These are phyloP conservation scores for Onchidella celtica DNA, from an alignment of 2,888 invertebrate genomes.

Conservation along the genomic window DNA sequence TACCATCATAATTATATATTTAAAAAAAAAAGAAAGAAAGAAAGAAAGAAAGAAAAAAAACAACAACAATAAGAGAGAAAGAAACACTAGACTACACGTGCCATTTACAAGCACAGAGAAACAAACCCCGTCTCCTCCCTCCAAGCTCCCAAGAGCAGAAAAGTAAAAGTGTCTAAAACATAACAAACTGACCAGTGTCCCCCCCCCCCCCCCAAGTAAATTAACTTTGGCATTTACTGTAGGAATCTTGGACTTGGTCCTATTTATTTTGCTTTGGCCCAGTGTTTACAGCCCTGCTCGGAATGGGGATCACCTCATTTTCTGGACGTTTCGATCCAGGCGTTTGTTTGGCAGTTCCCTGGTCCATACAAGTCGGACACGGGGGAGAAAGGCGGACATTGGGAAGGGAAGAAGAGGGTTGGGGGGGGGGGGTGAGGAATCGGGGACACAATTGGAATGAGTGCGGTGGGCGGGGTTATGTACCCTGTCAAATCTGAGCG, in stretches of 20 bases:
- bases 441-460: too few relatives aligned
- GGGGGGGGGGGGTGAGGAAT: too few relatives aligned
- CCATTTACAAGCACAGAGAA: too few relatives aligned
- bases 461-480: too few relatives aligned
- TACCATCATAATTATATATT: too few relatives aligned
- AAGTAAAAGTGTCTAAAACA: too few relatives aligned
- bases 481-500: too few relatives aligned
- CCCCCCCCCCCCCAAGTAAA: constrained; percentile 37
- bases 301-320: constrained; percentile 43
- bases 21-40: too few relatives aligned
- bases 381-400: too few relatives aligned
- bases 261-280: constrained; percentile 35
- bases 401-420: background rate
- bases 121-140: background rate
- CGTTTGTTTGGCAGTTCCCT: background rate
- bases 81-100: too few relatives aligned
- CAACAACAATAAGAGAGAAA: too few relatives aligned
- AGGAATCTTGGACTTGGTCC: constrained; percentile 8
- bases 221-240: constrained; percentile 36
- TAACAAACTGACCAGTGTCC: constrained; percentile 13
- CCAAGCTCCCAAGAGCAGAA: background rate
- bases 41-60: too few relatives aligned
- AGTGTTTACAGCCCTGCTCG: constrained; percentile 26
- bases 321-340: background rate
- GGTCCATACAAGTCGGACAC: background rate